phyloP scores from a whole-genome alignment of 1,140 invertebrate genomes.

The Gonioctena quinquepunctata region DNA sequence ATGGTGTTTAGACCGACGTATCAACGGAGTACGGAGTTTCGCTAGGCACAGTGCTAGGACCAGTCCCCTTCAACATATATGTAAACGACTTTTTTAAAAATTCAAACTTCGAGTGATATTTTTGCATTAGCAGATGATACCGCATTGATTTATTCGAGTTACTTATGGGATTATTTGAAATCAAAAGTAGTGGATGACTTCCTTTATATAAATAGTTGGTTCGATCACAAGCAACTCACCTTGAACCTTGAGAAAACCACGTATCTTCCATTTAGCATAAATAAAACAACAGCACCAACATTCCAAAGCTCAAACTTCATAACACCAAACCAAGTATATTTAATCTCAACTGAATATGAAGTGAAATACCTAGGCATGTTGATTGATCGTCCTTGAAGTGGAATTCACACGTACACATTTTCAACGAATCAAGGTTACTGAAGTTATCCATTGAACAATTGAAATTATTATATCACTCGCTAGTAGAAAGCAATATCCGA shows the following conservation, averaged over 20 bases:
- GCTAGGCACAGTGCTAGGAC: not conserved
- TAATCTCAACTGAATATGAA: no score
- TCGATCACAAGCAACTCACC: no score
- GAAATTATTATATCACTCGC: not conserved
- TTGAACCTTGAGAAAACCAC: no score
- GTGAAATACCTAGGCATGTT: no score
- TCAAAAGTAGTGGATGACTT: not conserved
- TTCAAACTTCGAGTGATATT: not conserved
- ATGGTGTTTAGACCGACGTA: not conserved
- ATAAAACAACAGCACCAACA: no score
- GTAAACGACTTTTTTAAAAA: not conserved
- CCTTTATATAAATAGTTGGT: no score
- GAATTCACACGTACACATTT: not conserved
- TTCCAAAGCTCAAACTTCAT: no score
- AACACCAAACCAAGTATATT: no score
- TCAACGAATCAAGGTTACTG: not conserved
- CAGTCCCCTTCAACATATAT: slow-evolving; percentile 1
- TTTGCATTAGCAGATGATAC: not conserved
- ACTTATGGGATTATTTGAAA: not conserved
- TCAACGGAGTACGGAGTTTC: not conserved
- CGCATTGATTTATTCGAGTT: not conserved
- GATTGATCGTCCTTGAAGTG: no score
- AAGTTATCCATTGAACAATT: not conserved
- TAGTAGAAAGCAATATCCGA: not conserved
- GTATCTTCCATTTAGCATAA: no score